A percentile compares a stretch with the other conserved stretches of the same genome.
Conservation (phyloP, 2,113 vertebrate genomes). For the Dicerorhinus sumatrensis region DNA sequence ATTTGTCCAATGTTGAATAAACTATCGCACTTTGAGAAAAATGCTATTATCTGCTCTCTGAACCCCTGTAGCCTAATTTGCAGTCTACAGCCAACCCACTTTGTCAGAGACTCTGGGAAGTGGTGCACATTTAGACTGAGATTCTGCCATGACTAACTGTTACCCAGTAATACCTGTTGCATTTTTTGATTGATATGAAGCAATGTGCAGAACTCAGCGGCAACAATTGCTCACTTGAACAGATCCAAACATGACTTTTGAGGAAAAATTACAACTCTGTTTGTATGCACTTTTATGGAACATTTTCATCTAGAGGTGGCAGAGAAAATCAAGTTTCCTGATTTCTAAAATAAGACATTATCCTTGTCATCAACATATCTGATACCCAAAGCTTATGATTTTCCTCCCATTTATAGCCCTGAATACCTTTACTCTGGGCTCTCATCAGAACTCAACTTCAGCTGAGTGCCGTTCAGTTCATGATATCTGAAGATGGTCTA, state of each 20-base stretch:
- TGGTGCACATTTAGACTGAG: neutral
- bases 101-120: neutral
- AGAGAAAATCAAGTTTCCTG: neutral
- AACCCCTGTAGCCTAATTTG: neutral
- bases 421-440: neutral
- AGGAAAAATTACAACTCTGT: neutral
- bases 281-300: neutral
- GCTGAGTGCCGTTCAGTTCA: neutral
- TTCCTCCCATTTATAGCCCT: neutral
- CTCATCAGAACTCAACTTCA: neutral
- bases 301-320: neutral
- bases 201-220: neutral
- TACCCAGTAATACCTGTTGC: neutral
- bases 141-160: neutral
- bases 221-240: neutral
- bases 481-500: neutral
- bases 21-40: neutral
- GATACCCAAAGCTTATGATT: neutral
- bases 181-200: neutral
- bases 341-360: constrained; percentile 7
- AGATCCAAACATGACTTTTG: neutral
- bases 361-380: neutral
- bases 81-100: neutral
- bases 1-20: neutral
- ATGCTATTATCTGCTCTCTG: neutral